Base-by-base conservation (phyloP, 2,888 invertebrate genomes). In the Dioctria rufipes region DNA sequence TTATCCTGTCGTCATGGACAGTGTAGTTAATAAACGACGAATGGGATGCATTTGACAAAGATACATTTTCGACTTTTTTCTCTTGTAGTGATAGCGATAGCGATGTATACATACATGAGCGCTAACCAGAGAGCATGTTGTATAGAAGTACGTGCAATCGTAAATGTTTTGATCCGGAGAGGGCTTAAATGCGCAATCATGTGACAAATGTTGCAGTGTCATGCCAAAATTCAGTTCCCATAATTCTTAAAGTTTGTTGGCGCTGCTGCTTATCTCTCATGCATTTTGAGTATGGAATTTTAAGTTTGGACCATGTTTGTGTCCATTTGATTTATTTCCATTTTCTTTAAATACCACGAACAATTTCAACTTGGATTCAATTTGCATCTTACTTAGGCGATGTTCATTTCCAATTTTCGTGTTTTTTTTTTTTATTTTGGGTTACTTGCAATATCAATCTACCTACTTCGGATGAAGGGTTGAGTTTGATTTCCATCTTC, bases 11-110 rank as follows among this genome's bases (percentile, higher is more conserved):
- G 11, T 4, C 25, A 25, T 8, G 49, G 9, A 46, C 9, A 46
- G 9, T 5, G 9, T 6, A 46, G 9, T 5, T 46, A 46, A 46
- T 9, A 46, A 46, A 5, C 4, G 54, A 11, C 11, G 54, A 54
- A 54, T 54, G 54, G 54, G 11, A 8, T n/a, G 54, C 54, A 54
- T 54, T 54, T 54, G 54, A 54, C 54, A 54, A 54, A 54, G 54
- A 54, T 54, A 54, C 54, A 54, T 54, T 54, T 11, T 4, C 11
- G 54, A n/a, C 4, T n/a, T 54, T 8, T 54, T 3, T n/a, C 54
- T 54, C 3, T 1, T 46, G 2, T 1, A 5, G 5, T 46, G 49
- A 5, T 46, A 46, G 2, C 49, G 5, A 9, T 4, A 54, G 54
- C 11, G 54, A 54, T 54, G 11, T 54, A 54, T 11, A 3, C 54